A percentile compares a stretch with the other conserved stretches of the same genome.
phyloP scores from a whole-genome alignment of 1,140 invertebrate genomes.

The Drosophila setifemur region DNA sequence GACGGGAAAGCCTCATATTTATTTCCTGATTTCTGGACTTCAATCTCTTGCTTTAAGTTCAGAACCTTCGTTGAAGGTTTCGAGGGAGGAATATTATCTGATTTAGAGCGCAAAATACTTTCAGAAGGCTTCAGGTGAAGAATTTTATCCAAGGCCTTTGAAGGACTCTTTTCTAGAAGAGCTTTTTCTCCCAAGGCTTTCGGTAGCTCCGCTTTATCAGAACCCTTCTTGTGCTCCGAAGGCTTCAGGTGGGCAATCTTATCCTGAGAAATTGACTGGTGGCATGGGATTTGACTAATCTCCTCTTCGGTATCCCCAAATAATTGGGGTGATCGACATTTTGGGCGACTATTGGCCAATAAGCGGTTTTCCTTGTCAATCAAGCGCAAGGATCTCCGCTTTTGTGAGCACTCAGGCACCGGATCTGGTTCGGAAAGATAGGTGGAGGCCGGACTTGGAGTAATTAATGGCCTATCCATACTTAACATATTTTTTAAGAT shows the following conservation, averaged over 20 bases:
- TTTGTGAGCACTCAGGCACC: background rate
- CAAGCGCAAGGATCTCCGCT: slow-evolving; percentile 43
- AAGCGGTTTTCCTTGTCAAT: slow-evolving; percentile 16
- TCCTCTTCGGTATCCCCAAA: slow-evolving; percentile 42
- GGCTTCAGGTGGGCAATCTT: background rate
- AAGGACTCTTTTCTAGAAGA: too few species aligned
- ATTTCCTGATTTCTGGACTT: background rate
- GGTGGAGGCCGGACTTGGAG: slow-evolving; percentile 35
- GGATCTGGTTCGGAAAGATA: slow-evolving; percentile 17
- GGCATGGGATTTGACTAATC: slow-evolving; percentile 14
- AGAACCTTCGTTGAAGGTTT: background rate
- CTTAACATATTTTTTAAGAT: background rate
- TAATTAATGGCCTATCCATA: background rate
- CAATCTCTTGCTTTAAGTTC: background rate
- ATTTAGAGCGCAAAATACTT: background rate
- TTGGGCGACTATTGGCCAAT: background rate
- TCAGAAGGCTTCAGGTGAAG: background rate
- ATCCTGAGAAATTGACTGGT: background rate
- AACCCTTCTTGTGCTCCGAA: too few species aligned
- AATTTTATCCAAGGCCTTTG: too few species aligned
- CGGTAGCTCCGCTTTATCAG: too few species aligned
- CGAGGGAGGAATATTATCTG: background rate
- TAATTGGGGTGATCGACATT: slow-evolving; percentile 34
- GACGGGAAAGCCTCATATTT: background rate
- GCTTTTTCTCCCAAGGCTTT: background rate